Evolutionary conservation across 2,888 invertebrate species (phyloP).

Genomic region (Amiota mariae): DNA sequence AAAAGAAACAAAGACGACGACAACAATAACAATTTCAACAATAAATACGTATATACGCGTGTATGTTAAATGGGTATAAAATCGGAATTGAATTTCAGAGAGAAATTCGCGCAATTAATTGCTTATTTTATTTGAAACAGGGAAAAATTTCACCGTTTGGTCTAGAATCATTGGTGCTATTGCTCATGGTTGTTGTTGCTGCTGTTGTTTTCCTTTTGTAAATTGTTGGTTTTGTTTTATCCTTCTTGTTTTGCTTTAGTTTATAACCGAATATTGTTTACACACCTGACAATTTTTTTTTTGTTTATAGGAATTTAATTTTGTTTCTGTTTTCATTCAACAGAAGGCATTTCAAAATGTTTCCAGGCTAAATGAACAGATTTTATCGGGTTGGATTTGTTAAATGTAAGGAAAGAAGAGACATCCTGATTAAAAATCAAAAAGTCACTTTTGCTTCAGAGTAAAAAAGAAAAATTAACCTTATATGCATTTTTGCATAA

Average conservation of each 20-base stretch:
- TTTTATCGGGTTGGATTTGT: no score
- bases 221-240: constrained; percentile 16
- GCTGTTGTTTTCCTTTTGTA: constrained; percentile 6
- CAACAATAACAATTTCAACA: no score
- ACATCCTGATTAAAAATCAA: no score
- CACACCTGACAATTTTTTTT: constrained; percentile 57
- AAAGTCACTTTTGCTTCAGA: no score
- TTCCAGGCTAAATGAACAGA: constrained; percentile 1
- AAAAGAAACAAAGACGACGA: no score
- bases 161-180: background rate
- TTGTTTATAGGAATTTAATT: constrained; percentile 60
- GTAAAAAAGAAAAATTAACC: no score
- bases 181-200: background rate
- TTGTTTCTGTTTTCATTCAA: constrained; percentile 41
- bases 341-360: constrained; percentile 21
- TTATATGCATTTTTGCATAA: no score
- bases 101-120: background rate
- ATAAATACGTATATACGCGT: no score
- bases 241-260: constrained; percentile 9
- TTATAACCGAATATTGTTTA: constrained; percentile 47
- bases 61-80: no score
- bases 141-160: no score
- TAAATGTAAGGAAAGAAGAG: no score
- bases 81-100: no score
- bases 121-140: background rate